Conservation (phyloP, 2,888 invertebrate species). For the Entomobrya multifasciata region DNA sequence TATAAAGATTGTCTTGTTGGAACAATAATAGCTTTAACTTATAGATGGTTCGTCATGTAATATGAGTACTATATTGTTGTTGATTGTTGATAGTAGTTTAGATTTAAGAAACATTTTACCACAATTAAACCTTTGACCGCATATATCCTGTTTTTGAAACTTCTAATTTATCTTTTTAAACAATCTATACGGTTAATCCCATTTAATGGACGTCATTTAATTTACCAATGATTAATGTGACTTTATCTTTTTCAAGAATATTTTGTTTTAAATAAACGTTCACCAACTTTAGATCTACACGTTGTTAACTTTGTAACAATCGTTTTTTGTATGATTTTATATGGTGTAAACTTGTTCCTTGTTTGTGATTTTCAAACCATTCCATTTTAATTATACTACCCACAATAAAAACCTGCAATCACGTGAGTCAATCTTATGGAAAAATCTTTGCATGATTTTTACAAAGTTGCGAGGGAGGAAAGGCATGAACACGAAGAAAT, state of each 20-base stretch:
- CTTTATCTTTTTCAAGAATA: neutral
- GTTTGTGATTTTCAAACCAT: neutral
- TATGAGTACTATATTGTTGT: no score
- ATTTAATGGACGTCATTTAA: neutral
- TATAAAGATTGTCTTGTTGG: neutral
- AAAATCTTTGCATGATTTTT: neutral
- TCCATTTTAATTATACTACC: no score
- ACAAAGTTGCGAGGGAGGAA: no score
- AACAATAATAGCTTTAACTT: no score
- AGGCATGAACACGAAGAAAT: no score
- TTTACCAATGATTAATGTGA: constrained; percentile 50
- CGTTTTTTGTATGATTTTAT: constrained; percentile 1
- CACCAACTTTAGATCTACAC: neutral
- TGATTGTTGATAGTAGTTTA: no score
- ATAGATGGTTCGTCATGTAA: no score
- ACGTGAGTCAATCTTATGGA: neutral
- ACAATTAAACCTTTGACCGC: neutral
- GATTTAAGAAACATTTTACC: neutral
- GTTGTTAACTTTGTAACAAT: neutral
- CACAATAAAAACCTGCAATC: neutral
- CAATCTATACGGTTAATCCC: no score
- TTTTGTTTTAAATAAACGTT: neutral
- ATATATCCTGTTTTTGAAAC: neutral
- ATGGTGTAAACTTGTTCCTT: neutral
- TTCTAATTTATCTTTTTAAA: no score